Conservation (phyloP, 2,113 vertebrate species). For the Lycocorax pyrrhopterus region DNA sequence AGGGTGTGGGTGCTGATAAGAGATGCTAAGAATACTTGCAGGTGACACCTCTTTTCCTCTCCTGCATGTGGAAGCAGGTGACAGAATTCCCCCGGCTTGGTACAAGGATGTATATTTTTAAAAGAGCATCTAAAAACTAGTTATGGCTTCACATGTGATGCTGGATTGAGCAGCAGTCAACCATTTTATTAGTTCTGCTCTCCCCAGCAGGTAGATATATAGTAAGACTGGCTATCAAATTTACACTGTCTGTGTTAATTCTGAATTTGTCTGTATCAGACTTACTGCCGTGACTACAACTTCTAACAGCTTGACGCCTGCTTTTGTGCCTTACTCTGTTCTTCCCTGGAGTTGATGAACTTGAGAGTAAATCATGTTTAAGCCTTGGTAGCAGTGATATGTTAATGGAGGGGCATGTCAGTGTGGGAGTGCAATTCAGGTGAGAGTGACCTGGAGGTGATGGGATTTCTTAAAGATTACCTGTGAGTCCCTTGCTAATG, state of each 20-base stretch:
- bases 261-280: not conserved
- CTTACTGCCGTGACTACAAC: not conserved
- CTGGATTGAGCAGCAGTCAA: not conserved
- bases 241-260: not conserved
- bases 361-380: not conserved
- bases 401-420: not conserved
- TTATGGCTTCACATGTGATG: not conserved
- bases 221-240: not conserved
- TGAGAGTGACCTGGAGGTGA: not conserved
- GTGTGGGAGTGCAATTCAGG: not conserved
- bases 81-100: not conserved
- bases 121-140: not conserved
- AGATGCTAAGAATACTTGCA: not conserved
- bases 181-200: not conserved
- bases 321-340: not conserved
- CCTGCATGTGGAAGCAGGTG: not conserved
- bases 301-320: not conserved
- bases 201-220: not conserved
- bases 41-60: not conserved
- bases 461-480: not conserved
- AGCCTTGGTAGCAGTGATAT: not conserved
- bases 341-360: not conserved
- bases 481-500: not conserved
- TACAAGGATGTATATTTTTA: not conserved
- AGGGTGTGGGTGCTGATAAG: not conserved